Conservation (phyloP, 2,113 vertebrate species). For the Grammomys surdaster region DNA sequence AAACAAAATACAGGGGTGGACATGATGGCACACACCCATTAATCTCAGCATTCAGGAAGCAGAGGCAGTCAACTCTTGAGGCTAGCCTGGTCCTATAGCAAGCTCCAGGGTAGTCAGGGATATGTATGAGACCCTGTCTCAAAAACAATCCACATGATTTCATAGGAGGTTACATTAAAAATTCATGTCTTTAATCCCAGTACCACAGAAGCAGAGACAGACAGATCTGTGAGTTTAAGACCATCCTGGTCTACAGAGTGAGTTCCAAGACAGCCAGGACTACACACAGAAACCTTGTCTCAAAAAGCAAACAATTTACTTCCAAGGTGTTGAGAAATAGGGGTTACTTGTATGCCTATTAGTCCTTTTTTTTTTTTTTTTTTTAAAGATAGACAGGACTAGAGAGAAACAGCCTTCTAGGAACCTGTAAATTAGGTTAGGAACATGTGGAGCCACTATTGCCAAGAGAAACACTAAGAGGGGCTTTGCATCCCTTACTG, state of each 20-base stretch:
- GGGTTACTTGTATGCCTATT: background rate
- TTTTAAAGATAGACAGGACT: background rate
- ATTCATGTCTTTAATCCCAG: background rate
- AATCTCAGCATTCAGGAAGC: background rate
- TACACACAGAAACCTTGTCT: background rate
- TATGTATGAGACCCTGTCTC: background rate
- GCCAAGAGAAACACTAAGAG: background rate
- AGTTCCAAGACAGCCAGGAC: background rate
- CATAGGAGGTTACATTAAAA: too few relatives aligned
- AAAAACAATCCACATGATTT: background rate
- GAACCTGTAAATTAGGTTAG: background rate
- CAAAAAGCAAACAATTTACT: background rate
- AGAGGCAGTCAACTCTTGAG: background rate
- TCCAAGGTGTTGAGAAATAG: slow-evolving; percentile 4
- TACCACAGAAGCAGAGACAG: background rate
- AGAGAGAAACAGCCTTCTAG: background rate
- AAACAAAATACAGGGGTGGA: background rate
- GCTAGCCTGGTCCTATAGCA: background rate
- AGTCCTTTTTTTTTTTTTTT: background rate
- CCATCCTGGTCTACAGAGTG: background rate
- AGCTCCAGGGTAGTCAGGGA: background rate
- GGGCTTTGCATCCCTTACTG: background rate
- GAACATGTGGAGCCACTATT: background rate
- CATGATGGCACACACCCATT: background rate
- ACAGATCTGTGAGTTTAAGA: background rate